Evolutionary conservation across 2,888 invertebrate genomes (phyloP).

Genomic region (Cinara cedri): DNA sequence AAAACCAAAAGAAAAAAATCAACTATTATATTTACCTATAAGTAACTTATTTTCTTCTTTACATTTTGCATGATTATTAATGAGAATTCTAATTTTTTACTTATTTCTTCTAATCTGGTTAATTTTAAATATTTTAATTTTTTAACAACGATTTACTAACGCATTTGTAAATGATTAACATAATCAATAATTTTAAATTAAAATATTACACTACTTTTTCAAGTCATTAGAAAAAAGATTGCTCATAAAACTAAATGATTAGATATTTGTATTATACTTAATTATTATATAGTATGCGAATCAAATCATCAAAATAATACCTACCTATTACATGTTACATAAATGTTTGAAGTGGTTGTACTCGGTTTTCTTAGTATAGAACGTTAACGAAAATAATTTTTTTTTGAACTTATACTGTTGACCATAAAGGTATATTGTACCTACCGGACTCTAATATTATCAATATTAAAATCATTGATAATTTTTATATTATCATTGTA

Average conservation of each 20-base stretch:
- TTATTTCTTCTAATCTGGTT: neutral
- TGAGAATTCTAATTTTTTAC: neutral
- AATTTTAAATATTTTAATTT: neutral
- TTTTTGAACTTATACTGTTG: neutral
- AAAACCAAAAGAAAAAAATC: neutral
- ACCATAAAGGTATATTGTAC: no score
- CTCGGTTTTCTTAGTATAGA: neutral
- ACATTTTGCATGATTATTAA: neutral
- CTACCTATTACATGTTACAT: neutral
- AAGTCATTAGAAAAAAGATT: neutral
- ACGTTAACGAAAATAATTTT: neutral
- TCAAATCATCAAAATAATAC: neutral
- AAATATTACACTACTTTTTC: neutral
- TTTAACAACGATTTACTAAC: neutral
- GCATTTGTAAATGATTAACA: neutral
- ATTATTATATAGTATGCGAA: neutral
- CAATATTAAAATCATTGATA: neutral
- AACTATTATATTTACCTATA: neutral
- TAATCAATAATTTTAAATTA: neutral
- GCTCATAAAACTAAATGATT: neutral
- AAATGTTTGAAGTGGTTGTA: slow-evolving; percentile 31
- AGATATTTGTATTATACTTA: neutral
- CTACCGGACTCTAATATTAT: neutral
- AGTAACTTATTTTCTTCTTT: neutral
- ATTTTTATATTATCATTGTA: slow-evolving; percentile 24